A percentile compares a stretch with the other conserved stretches of the same genome.
phyloP scores from a whole-genome alignment of 1,140 invertebrate species.

The Papilio aristodemus region DNA sequence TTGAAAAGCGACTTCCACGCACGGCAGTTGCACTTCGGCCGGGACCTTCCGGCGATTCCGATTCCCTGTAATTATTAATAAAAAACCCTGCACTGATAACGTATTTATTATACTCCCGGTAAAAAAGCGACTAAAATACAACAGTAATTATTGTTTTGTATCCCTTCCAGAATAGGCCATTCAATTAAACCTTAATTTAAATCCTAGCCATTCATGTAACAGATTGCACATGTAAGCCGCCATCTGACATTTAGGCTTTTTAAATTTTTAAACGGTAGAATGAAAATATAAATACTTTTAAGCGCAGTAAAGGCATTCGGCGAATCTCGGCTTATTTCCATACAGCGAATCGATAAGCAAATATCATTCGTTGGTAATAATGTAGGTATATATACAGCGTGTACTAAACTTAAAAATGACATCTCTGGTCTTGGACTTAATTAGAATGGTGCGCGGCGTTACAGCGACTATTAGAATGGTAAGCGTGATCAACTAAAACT shows the following conservation, averaged over 20 bases:
- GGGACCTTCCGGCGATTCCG: constrained; percentile 57
- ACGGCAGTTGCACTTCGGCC: constrained; percentile 61
- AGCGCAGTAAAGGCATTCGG: not conserved
- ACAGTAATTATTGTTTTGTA: constrained; percentile 37
- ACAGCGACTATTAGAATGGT: constrained; percentile 70
- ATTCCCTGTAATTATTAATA: constrained; percentile 69
- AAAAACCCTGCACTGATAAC: constrained; percentile 60
- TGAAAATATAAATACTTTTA: constrained; percentile 24
- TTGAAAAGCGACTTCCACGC: constrained; percentile 48
- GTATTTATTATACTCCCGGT: constrained; percentile 39
- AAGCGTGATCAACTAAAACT: constrained; percentile 73
- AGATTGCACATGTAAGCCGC: constrained; percentile 27
- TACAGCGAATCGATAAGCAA: constrained; percentile 47
- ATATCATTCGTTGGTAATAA: constrained; percentile 39
- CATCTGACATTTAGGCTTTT: constrained; percentile 35
- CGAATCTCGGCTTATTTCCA: constrained; percentile 41
- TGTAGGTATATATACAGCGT: constrained; percentile 39
- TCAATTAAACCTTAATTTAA: constrained; percentile 39
- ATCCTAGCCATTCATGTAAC: constrained; percentile 36
- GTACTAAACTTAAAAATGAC: constrained; percentile 58
- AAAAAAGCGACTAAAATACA: constrained; percentile 41
- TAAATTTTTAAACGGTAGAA: constrained; percentile 24
- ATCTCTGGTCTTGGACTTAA: constrained; percentile 62
- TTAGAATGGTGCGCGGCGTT: constrained; percentile 66
- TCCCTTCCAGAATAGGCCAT: constrained; percentile 31